These are phyloP conservation scores for Aethina tumida DNA, from an alignment of 1,140 invertebrate genomes.

Conservation along the genomic window DNA sequence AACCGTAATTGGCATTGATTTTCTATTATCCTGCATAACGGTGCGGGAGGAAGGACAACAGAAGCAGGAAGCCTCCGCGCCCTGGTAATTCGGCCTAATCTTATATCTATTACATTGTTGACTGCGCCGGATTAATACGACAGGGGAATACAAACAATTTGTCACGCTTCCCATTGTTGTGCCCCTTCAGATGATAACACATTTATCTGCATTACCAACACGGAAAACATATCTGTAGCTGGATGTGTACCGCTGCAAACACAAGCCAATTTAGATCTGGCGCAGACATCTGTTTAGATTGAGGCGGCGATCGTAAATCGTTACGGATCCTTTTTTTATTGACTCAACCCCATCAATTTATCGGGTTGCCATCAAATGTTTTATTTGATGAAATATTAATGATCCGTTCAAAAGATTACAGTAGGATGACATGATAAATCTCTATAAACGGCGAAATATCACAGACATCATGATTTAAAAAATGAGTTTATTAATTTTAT, in stretches of 20 bases:
- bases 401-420: too few relatives aligned
- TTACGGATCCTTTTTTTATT: too few relatives aligned
- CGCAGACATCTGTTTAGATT: not conserved
- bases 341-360: too few relatives aligned
- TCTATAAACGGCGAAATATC: too few relatives aligned
- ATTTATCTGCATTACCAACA: conserved; percentile 27
- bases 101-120: conserved; percentile 33
- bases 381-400: too few relatives aligned
- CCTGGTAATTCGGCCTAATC: conserved; percentile 29
- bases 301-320: not conserved
- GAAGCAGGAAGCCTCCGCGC: conserved; percentile 2
- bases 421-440: too few relatives aligned
- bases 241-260: too few relatives aligned
- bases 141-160: conserved; percentile 32
- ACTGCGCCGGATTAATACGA: conserved; percentile 30
- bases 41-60: conserved; percentile 2
- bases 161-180: conserved; percentile 28
- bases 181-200: conserved; percentile 26
- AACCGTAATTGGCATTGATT: conserved; percentile 26
- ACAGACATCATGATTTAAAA: too few relatives aligned
- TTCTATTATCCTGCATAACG: conserved; percentile 23
- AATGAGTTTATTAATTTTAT: too few relatives aligned
- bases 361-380: too few relatives aligned
- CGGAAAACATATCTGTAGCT: conserved; percentile 3
- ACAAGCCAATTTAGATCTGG: too few relatives aligned